Conservation (phyloP, 2,888 invertebrate species). For the Lepidonotus clava region DNA sequence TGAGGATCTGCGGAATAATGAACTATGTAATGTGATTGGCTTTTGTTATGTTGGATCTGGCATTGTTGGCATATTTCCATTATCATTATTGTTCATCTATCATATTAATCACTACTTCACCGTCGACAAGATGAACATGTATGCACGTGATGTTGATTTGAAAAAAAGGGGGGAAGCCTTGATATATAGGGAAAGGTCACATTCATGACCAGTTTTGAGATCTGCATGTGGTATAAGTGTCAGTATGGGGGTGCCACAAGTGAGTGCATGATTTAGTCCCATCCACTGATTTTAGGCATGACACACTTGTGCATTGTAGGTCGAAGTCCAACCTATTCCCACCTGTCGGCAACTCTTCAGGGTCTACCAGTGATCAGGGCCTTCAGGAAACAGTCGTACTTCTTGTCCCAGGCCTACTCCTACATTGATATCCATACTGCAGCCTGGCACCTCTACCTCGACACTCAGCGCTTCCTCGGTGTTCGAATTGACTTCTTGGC, state of each 20-base stretch:
- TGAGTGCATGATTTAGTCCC: not conserved
- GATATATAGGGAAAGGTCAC: too few relatives aligned
- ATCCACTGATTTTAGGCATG: not conserved
- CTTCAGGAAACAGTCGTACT: slow-evolving; percentile 83
- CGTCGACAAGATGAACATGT: too few relatives aligned
- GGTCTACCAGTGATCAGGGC: slow-evolving; percentile 95
- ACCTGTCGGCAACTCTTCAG: slow-evolving; percentile 92
- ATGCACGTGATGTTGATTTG: too few relatives aligned
- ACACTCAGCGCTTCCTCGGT: not conserved
- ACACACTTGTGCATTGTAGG: slow-evolving; percentile 82
- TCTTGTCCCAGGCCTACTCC: not conserved
- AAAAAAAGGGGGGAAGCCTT: too few relatives aligned
- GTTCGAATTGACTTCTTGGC: not conserved
- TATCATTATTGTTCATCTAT: too few relatives aligned
- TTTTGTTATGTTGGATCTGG: too few relatives aligned
- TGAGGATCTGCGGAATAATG: too few relatives aligned
- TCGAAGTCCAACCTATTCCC: slow-evolving; percentile 96
- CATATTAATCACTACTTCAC: too few relatives aligned
- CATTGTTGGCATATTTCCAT: too few relatives aligned
- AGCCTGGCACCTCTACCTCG: not conserved
- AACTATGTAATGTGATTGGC: too few relatives aligned
- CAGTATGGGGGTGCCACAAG: not conserved
- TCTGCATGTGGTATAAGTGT: not conserved
- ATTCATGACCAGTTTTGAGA: too few relatives aligned
- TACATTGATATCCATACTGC: not conserved